Percentiles rank a stretch among this genome's conserved stretches.
Conservation (phyloP, 1,140 invertebrate species). For the Laupala kohalensis region DNA sequence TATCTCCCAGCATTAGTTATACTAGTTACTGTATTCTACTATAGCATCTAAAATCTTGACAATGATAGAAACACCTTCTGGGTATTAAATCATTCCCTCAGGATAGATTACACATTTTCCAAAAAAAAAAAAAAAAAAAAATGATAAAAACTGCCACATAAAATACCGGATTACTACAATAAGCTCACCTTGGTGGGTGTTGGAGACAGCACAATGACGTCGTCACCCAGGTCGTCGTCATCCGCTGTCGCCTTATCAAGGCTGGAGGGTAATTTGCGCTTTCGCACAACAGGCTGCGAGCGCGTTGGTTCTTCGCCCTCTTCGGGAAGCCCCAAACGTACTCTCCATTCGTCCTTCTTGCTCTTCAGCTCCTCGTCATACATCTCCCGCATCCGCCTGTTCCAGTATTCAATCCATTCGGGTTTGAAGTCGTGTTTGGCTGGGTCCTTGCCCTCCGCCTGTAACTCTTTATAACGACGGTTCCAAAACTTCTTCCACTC, state of each 20-base stretch:
- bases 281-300: neutral
- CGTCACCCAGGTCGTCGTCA: constrained; percentile 23
- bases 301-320: constrained; percentile 16
- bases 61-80: too few species aligned
- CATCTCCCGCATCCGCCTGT: constrained; percentile 59
- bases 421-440: constrained; percentile 69
- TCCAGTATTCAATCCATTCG: constrained; percentile 76
- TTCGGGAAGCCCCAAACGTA: constrained; percentile 25
- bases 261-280: neutral
- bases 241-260: constrained; percentile 4
- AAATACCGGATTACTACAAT: too few species aligned
- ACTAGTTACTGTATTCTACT: too few species aligned
- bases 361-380: constrained; percentile 48
- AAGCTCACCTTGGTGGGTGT: constrained; percentile 8
- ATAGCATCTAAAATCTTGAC: too few species aligned
- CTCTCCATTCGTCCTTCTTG: constrained; percentile 38
- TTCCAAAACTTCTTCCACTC: constrained; percentile 83
- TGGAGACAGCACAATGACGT: constrained; percentile 17
- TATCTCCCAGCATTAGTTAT: too few species aligned
- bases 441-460: constrained; percentile 58
- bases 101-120: too few species aligned
- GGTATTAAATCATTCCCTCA: too few species aligned
- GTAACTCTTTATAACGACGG: constrained; percentile 62
- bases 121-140: too few species aligned
- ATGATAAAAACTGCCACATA: too few species aligned